Conservation (phyloP, 2,888 invertebrate genomes). For the Hypena proboscidalis region DNA sequence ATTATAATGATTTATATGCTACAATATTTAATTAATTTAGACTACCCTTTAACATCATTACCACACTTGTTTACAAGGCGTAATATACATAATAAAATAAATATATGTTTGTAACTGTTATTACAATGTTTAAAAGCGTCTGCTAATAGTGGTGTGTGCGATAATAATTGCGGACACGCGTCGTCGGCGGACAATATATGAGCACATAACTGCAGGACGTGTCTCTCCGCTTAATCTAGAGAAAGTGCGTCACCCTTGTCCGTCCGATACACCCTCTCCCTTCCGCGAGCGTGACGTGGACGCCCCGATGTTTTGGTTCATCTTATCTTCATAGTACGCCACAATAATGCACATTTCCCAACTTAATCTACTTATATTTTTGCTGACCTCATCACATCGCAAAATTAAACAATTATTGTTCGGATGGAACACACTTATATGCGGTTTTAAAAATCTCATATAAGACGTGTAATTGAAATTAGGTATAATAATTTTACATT, state of each 20-base stretch:
- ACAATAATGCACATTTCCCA: constrained; percentile 35
- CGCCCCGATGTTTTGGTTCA: constrained; percentile 40
- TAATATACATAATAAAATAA: neutral
- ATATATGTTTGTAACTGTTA: constrained; percentile 28
- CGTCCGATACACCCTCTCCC: constrained; percentile 60
- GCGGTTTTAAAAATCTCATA: no score
- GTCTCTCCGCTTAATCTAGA: constrained; percentile 81
- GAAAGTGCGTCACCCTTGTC: constrained; percentile 79
- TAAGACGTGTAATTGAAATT: no score
- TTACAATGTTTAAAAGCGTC: constrained; percentile 38
- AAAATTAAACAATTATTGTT: constrained; percentile 7
- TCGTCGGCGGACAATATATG: constrained; percentile 79
- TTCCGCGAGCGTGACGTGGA: constrained; percentile 28
- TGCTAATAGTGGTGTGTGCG: constrained; percentile 44
- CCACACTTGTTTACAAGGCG: no score
- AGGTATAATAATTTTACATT: no score
- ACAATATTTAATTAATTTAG: no score
- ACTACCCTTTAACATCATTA: no score
- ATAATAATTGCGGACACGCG: constrained; percentile 79
- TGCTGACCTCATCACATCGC: constrained; percentile 10
- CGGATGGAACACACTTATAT: neutral
- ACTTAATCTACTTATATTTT: constrained; percentile 12
- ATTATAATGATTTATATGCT: no score
- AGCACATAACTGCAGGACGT: constrained; percentile 83
- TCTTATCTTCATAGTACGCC: constrained; percentile 39